phyloP scores from a whole-genome alignment of 2,888 invertebrate genomes.

The Drosophila villosipedis region DNA sequence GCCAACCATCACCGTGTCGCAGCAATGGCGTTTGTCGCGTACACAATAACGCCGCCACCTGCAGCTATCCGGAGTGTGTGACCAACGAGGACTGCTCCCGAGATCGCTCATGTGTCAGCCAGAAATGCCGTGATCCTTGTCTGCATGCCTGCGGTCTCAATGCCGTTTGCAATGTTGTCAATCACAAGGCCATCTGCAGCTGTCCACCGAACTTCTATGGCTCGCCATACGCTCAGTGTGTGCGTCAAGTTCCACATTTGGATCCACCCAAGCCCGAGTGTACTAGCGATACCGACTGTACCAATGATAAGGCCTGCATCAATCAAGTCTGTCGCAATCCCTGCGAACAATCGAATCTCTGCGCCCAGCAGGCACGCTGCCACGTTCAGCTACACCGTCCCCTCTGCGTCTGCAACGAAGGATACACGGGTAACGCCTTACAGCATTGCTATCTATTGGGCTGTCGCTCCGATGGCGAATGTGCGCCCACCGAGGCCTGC shows the following conservation, averaged over 20 bases:
- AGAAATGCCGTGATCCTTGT: conserved; percentile 94
- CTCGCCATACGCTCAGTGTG: conserved; percentile 91
- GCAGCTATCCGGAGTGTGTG: conserved; percentile 94
- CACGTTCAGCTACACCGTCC: conserved; percentile 92
- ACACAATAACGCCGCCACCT: conserved; percentile 89
- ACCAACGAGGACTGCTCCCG: conserved; percentile 95
- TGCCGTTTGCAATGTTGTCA: conserved; percentile 91
- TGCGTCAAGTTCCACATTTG: conserved; percentile 85
- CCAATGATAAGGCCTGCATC: conserved; percentile 93
- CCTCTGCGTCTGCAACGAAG: conserved; percentile 91
- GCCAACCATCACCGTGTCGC: conserved; percentile 93
- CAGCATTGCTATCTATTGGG: conserved; percentile 92
- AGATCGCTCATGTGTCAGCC: conserved; percentile 92
- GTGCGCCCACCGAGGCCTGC: conserved; percentile 92
- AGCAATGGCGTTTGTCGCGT: conserved; percentile 92
- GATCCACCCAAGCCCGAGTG: conserved; percentile 90
- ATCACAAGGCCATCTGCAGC: conserved; percentile 93
- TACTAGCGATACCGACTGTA: conserved; percentile 90
- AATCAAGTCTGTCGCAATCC: conserved; percentile 91
- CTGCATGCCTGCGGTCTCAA: conserved; percentile 93
- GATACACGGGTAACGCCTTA: conserved; percentile 93
- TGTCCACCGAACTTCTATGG: conserved; percentile 93
- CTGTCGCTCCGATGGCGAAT: conserved; percentile 94
- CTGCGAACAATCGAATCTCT: conserved; percentile 89
- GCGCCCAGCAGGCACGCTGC: conserved; percentile 92